Percentiles rank a stretch among this genome's conserved stretches.
phyloP scores from a whole-genome alignment of 1,140 invertebrate genomes.

The Hirudo medicinalis region DNA sequence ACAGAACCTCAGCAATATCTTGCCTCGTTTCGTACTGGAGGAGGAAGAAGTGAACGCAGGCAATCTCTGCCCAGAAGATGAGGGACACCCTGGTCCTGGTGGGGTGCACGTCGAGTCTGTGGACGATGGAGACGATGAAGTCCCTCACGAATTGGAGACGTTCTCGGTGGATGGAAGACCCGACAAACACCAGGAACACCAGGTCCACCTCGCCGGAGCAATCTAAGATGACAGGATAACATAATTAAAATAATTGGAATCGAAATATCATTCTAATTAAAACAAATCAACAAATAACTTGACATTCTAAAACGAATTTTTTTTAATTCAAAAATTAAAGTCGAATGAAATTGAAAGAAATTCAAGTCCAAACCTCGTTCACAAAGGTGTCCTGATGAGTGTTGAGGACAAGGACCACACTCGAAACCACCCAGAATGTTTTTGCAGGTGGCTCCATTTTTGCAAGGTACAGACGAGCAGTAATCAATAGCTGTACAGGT shows the following conservation, averaged over 20 bases:
- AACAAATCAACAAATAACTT: too few relatives aligned
- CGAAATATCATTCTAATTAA: too few relatives aligned
- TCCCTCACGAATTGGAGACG: not conserved
- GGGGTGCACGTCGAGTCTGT: not conserved
- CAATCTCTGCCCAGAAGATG: conserved; percentile 16
- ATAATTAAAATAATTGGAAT: too few relatives aligned
- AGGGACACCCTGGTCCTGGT: conserved; percentile 18
- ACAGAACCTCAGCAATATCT: conserved; percentile 10
- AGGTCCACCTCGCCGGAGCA: conserved; percentile 7
- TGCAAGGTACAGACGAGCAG: conserved; percentile 16
- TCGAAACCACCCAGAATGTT: conserved; percentile 11
- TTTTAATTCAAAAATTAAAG: too few relatives aligned
- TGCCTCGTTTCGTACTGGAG: conserved; percentile 19
- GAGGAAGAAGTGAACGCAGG: conserved; percentile 16
- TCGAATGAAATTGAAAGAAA: too few relatives aligned
- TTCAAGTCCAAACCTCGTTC: conserved; percentile 14
- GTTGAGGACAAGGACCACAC: conserved; percentile 19
- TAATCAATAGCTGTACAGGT: not conserved
- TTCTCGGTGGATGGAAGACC: not conserved
- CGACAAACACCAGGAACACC: not conserved
- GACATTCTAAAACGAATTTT: too few relatives aligned
- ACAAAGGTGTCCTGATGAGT: conserved; percentile 17
- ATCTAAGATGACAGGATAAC: not conserved
- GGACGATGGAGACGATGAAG: not conserved
- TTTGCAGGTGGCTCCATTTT: conserved; percentile 19